Base-by-base conservation (phyloP, 92 coral and sea anemone species). In the Pocillopora meandrina region DNA sequence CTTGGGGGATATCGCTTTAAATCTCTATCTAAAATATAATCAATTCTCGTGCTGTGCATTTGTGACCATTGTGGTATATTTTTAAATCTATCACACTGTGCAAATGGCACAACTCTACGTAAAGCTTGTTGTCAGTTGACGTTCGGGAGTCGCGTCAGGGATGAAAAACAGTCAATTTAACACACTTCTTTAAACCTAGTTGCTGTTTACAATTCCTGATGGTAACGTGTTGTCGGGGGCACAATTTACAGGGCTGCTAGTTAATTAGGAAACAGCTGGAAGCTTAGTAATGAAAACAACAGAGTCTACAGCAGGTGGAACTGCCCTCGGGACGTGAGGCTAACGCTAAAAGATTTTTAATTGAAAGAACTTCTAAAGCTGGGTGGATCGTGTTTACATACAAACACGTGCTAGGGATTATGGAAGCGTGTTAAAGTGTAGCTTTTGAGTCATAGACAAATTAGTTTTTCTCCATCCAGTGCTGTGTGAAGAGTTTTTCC, bases 101-200 rank as follows among this genome's bases (percentile, higher is more conserved):
- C 21, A 33, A 76, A 76, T 19, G 18, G 16, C 68, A 76, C 21
- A 34, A 76, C 61, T 55, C 31, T 57, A 58, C 56, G 13, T 57
- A 56, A 35, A 49, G 42, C 17, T 20, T 57, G 65, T 56, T 31
- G 49, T 75, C 10, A 11, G 10, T 15, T 14, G 67, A 35, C 74
- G 5, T 62, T n/a, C 71, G 42, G 10, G 19, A 63, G 61, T 42
- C 72, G 34, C 72, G 62, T 20, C 49, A 78, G 71, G 59, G 61
- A 77, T 77, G 71, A 63, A 77, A 77, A 77, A 78, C 82, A 76
- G 68, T 47, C 42, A 21, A 63, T 78, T 78, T 78, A 42, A 63
- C 72, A 36, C 33, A 10, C 15, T 63, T 60, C 36, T 61, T 62
- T 63, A 60, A 77, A 17, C 19, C 49, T 2, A 42, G 52, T 42